These are phyloP conservation scores for Manis pentadactyla DNA, from an alignment of 2,797 vertebrate genomes.

Conservation along the genomic window DNA sequence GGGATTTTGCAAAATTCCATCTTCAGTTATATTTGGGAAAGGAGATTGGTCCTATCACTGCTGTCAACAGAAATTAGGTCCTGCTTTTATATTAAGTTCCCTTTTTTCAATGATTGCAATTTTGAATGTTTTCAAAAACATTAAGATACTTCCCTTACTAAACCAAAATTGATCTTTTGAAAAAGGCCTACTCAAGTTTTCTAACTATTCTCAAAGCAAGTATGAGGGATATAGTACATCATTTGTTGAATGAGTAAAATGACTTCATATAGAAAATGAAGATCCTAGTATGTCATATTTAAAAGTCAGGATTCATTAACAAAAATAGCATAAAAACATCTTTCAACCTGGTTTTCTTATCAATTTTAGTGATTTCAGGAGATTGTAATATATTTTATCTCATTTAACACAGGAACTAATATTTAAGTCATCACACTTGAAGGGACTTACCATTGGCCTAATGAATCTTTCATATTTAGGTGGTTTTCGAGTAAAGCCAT, in stretches of 20 bases:
- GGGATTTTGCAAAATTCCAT: conserved; percentile 6
- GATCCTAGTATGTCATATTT: conserved; percentile 10
- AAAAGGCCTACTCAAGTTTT: neutral
- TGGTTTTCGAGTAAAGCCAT: conserved; percentile 98
- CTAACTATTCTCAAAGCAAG: neutral
- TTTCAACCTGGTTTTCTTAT: neutral
- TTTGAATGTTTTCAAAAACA: conserved; percentile 29
- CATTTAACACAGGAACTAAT: conserved; percentile 11
- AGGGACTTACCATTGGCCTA: conserved; percentile 95
- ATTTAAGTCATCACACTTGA: neutral
- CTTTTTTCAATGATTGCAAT: neutral
- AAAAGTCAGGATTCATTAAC: conserved; percentile 35
- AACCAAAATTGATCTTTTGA: neutral
- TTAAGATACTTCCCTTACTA: neutral
- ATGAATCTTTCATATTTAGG: conserved; percentile 99
- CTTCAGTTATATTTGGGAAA: neutral
- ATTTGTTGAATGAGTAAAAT: conserved; percentile 21
- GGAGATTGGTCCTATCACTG: neutral
- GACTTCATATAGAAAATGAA: conserved; percentile 25
- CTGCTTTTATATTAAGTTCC: neutral
- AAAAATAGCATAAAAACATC: conserved; percentile 13
- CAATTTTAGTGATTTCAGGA: conserved; percentile 24
- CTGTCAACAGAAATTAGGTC: neutral
- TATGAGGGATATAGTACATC: neutral
- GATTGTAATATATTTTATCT: neutral